A percentile compares a stretch with the other conserved stretches of the same genome.
phyloP scores from a whole-genome alignment of 2,888 invertebrate genomes.

The Galerucella nymphaeae region DNA sequence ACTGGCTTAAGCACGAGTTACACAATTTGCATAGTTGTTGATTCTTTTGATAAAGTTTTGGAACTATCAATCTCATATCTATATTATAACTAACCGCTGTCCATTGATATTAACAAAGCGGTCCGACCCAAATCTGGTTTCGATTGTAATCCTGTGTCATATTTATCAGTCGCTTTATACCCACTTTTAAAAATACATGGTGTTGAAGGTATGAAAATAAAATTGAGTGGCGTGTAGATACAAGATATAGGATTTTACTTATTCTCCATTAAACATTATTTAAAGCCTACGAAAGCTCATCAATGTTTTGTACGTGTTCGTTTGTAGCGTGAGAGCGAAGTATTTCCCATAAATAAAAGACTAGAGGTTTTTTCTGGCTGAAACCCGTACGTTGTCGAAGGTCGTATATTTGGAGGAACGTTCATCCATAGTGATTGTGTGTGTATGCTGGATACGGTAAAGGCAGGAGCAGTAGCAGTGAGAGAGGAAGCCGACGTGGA shows the following conservation, averaged over 20 bases:
- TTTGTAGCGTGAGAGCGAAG: constrained; percentile 26
- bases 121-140: too few relatives aligned
- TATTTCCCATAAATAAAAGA: constrained; percentile 26
- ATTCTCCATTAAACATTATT: constrained; percentile 28
- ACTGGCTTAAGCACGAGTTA: too few relatives aligned
- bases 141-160: too few relatives aligned
- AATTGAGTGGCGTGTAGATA: neutral
- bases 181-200: too few relatives aligned
- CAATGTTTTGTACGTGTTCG: constrained; percentile 25
- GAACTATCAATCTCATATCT: too few relatives aligned
- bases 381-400: constrained; percentile 32
- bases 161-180: too few relatives aligned
- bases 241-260: constrained; percentile 29
- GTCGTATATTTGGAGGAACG: constrained; percentile 45
- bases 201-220: neutral
- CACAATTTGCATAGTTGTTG: too few relatives aligned
- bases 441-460: constrained; percentile 24
- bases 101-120: too few relatives aligned
- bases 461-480: constrained; percentile 24
- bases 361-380: constrained; percentile 27
- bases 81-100: too few relatives aligned
- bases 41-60: too few relatives aligned
- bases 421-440: constrained; percentile 46
- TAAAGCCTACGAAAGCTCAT: constrained; percentile 28
- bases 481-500: constrained; percentile 48